Evolutionary conservation across 2,797 vertebrate species (phyloP).

Genomic region (Silurus aristotelis): DNA sequence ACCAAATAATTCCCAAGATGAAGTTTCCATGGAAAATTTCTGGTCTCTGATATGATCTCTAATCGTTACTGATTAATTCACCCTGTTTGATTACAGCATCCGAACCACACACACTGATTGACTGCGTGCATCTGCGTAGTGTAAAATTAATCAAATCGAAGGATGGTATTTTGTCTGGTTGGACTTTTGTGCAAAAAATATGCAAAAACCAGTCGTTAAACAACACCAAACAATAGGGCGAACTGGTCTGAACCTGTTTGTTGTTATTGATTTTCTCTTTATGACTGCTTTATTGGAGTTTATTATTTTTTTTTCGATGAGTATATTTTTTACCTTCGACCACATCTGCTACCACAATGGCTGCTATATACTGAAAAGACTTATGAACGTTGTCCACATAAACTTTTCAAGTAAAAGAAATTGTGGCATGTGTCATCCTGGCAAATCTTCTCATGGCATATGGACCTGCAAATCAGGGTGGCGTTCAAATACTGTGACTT

Average conservation of each 20-base stretch:
- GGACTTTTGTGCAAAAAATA: conserved; percentile 19
- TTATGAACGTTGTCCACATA: conserved; percentile 23
- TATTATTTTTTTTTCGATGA: conserved; percentile 46
- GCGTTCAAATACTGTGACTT: conserved; percentile 21
- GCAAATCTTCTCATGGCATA: not conserved
- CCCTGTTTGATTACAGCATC: not conserved
- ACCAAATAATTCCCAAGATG: too few species aligned
- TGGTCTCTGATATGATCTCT: too few species aligned
- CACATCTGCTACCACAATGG: conserved; percentile 35
- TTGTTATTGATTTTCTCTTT: conserved; percentile 28
- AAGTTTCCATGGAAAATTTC: too few species aligned
- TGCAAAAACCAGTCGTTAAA: conserved; percentile 11
- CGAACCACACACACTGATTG: not conserved
- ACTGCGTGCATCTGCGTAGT: conserved; percentile 49
- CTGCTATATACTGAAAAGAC: conserved; percentile 27
- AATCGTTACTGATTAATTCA: not conserved
- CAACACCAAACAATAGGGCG: not conserved
- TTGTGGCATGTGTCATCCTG: conserved; percentile 8
- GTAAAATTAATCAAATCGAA: conserved; percentile 37
- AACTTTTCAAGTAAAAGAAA: not conserved
- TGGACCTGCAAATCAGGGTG: conserved; percentile 17
- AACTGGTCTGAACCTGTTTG: conserved; percentile 15
- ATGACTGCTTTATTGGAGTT: conserved; percentile 32
- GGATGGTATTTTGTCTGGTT: conserved; percentile 54
- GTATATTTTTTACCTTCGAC: conserved; percentile 45